These are phyloP conservation scores for Andrena dorsata DNA, from an alignment of 2,888 invertebrate genomes.

Conservation along the genomic window DNA sequence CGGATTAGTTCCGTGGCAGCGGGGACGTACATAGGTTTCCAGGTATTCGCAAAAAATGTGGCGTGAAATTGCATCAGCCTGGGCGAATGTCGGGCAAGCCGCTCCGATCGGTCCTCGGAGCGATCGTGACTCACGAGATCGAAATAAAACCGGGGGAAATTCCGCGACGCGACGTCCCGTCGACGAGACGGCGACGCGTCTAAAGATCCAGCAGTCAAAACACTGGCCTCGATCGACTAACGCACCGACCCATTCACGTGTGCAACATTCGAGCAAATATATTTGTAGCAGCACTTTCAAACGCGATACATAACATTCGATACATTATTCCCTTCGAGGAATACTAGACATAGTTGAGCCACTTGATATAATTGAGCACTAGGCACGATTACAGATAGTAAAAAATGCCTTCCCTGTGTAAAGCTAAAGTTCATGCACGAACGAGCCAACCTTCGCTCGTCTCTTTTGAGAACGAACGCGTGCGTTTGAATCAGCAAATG, in stretches of 20 bases:
- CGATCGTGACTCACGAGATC: slow-evolving; percentile 23
- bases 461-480: background rate
- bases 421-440: too few relatives aligned
- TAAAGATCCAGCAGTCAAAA: background rate
- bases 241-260: too few relatives aligned
- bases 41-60: slow-evolving; percentile 34
- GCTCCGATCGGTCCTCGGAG: slow-evolving; percentile 23
- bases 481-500: too few relatives aligned
- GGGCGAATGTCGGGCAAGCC: slow-evolving; percentile 34
- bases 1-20: slow-evolving; percentile 18
- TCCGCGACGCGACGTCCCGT: background rate
- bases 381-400: too few relatives aligned
- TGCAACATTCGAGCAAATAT: too few relatives aligned
- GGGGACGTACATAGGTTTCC: slow-evolving; percentile 13
- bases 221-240: background rate
- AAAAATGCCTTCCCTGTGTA: too few relatives aligned
- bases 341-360: too few relatives aligned
- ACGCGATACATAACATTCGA: too few relatives aligned
- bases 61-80: slow-evolving; percentile 45
- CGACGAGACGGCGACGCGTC: background rate
- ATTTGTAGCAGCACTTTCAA: too few relatives aligned
- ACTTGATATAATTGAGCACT: too few relatives aligned
- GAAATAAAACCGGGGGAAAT: slow-evolving; percentile 32
- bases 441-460: too few relatives aligned
- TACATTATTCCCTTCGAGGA: too few relatives aligned